Conservation (phyloP, 2,113 vertebrate genomes). For the Hippoglossus stenolepis region DNA sequence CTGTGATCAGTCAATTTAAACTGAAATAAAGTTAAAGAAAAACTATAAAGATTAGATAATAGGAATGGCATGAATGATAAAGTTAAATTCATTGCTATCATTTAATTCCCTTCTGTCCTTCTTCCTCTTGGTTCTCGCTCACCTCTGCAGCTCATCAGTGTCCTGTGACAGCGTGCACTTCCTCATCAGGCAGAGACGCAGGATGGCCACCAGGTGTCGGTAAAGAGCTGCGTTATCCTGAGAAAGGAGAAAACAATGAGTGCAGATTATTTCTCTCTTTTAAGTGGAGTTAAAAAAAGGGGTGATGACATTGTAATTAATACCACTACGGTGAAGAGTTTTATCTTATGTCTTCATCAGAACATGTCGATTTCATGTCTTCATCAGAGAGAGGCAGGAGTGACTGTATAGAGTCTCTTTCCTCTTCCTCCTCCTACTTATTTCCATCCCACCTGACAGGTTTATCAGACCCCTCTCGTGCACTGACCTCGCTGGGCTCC, state of each 20-base stretch:
- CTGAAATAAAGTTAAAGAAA: background rate
- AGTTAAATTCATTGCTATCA: too few species aligned
- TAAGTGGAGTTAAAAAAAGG: background rate
- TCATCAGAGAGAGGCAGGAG: too few species aligned
- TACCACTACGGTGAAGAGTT: background rate
- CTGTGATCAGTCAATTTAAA: background rate
- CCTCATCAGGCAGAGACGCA: conserved; percentile 82
- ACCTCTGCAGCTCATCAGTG: conserved; percentile 84
- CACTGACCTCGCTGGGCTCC: conserved; percentile 78
- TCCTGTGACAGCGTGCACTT: conserved; percentile 74
- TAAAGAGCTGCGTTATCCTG: conserved; percentile 83
- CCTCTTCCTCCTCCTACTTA: background rate
- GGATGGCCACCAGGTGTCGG: conserved; percentile 82
- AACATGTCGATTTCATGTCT: too few species aligned
- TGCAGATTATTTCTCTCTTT: background rate
- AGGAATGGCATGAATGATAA: too few species aligned
- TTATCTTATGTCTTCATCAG: background rate
- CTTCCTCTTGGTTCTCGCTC: conserved; percentile 20
- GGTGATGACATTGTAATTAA: background rate
- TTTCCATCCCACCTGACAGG: background rate
- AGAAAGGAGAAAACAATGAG: background rate
- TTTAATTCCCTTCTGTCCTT: background rate
- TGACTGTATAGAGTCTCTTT: background rate
- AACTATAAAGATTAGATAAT: too few species aligned
- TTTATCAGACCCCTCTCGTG: background rate